Percentiles rank a stretch among this genome's conserved stretches.
phyloP scores from a whole-genome alignment of 2,113 vertebrate species.

The Xerus inauris region DNA sequence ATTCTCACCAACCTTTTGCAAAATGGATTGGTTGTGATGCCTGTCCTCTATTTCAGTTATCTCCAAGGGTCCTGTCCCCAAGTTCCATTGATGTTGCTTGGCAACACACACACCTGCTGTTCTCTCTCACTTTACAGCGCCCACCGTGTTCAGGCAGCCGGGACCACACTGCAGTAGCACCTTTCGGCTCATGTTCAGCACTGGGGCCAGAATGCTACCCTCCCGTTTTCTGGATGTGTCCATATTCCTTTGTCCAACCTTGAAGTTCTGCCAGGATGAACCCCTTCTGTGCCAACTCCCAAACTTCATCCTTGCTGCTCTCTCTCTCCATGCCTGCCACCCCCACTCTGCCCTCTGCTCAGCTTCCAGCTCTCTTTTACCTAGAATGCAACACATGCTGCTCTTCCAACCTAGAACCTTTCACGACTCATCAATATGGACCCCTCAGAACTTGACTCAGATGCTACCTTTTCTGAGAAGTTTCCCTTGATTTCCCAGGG shows the following conservation, averaged over 20 bases:
- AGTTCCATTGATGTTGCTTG: fast-evolving
- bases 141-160: background rate
- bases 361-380: background rate
- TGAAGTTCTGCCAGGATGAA: no score
- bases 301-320: background rate
- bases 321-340: background rate
- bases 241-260: background rate
- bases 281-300: background rate
- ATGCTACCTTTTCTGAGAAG: background rate
- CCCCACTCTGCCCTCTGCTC: no score
- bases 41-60: background rate
- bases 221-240: background rate
- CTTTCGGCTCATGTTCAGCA: background rate
- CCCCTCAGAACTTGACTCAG: background rate
- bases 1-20: background rate
- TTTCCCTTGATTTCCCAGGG: background rate
- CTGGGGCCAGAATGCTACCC: background rate
- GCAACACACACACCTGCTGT: no score
- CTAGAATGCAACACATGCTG: background rate
- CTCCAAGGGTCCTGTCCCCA: background rate
- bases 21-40: background rate
- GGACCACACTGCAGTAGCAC: fast-evolving
- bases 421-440: background rate
- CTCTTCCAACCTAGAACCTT: background rate
- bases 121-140: background rate